Evolutionary conservation across 1,140 invertebrate species (phyloP), one percentile per base, ranked within the genome.

Genomic region (Cydia pomonella): DNA sequence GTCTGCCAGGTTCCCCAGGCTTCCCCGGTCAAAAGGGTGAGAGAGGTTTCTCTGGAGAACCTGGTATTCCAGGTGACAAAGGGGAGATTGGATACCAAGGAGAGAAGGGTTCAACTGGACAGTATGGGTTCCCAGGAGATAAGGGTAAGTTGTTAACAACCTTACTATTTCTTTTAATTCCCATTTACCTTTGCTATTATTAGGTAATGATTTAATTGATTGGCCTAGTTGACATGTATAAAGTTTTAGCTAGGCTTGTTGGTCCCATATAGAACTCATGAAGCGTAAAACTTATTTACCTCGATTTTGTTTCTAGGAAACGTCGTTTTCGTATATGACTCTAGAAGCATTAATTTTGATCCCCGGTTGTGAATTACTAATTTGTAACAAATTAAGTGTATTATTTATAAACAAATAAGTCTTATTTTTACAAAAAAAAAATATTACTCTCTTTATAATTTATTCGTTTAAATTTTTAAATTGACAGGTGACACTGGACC

Each of bases 401-500:
- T 9, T 38, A 9, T 38, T 10, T 38, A 5, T 1, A 38, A 38
- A 10, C 33, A 74, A 21, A 74, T 62, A 50, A 50, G 59, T 29
- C 4, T 66, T 2, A 44, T 73, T 2, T 73, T 38, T 10, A 33
- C 29, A 33, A 33, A n/a, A n/a, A n/a, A n/a, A 73, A 74, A 53
- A 64, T 77, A 10, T 62, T n/a, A n/a, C 71, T 79, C 33, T 63
- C 75, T 73, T n/a, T n/a, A 44, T 47, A 50, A 73, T 23, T 50
- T n/a, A n/a, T 18, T 3, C n/a, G n/a, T 50, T n/a, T 50, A 50
- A 50, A 50, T 18, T n/a, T 5, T 18, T 9, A 7, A n/a, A 72
- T 75, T 92, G 90, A 59, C 72, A 95, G 96, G 96, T 85, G 94
- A 95, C 16, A 79, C 78, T 72, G 96, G 96, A 73, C 94, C 93